These are phyloP conservation scores for Microchirus variegatus DNA, from an alignment of 2,797 vertebrate genomes.

Conservation along the genomic window DNA sequence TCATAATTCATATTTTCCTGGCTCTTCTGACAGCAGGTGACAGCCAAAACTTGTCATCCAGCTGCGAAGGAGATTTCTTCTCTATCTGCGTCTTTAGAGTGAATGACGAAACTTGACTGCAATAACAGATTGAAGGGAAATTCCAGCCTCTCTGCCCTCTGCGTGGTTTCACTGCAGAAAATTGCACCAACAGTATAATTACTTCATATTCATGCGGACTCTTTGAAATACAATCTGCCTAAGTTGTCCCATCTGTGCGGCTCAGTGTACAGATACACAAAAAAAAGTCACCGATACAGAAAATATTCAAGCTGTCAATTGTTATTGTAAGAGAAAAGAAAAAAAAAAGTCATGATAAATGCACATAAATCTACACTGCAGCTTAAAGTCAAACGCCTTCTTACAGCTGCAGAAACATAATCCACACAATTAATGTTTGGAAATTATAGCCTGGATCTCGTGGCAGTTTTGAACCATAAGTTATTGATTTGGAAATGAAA, in stretches of 20 bases:
- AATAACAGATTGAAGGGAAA: conserved; percentile 53
- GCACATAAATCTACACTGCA: conserved; percentile 65
- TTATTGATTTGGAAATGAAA: conserved; percentile 90
- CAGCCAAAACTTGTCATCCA: conserved; percentile 63
- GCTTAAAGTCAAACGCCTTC: conserved; percentile 79
- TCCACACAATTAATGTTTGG: conserved; percentile 84
- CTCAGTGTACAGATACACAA: conserved; percentile 54
- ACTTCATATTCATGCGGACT: conserved; percentile 55
- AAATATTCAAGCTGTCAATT: conserved; percentile 76
- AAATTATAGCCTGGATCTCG: conserved; percentile 85
- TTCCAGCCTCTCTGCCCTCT: conserved; percentile 56
- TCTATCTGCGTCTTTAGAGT: conserved; percentile 54
- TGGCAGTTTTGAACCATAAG: conserved; percentile 84
- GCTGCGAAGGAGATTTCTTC: conserved; percentile 56
- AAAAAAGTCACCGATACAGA: conserved; percentile 56
- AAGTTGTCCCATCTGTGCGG: conserved; percentile 65
- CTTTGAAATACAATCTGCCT: conserved; percentile 74
- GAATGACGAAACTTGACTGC: conserved; percentile 76
- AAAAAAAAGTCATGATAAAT: conserved; percentile 57
- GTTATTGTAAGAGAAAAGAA: conserved; percentile 30
- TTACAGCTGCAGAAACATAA: conserved; percentile 81
- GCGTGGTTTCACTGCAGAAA: conserved; percentile 63
- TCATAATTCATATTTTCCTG: conserved; percentile 71
- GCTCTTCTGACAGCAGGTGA: conserved; percentile 59
- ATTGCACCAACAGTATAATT: conserved; percentile 68